phyloP scores from a whole-genome alignment of 2,888 invertebrate species.

The Archips xylosteana region DNA sequence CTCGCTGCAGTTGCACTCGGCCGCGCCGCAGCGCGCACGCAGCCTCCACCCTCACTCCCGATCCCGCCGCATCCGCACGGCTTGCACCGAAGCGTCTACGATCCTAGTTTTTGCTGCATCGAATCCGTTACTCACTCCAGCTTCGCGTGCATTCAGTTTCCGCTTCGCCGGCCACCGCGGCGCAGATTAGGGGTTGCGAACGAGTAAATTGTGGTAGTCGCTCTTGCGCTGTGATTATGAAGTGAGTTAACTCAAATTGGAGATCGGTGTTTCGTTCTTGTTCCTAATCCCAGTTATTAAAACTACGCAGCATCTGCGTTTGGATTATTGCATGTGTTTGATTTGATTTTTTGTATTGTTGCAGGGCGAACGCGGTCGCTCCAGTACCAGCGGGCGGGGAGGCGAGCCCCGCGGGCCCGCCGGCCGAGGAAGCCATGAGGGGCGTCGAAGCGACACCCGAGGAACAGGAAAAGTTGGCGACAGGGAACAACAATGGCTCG shows the following conservation, averaged over 20 bases:
- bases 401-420: slow-evolving; percentile 72
- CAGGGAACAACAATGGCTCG: slow-evolving; percentile 89
- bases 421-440: slow-evolving; percentile 77
- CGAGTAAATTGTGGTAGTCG: slow-evolving; percentile 33
- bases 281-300: neutral
- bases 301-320: neutral
- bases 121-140: slow-evolving; percentile 65
- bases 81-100: slow-evolving; percentile 52
- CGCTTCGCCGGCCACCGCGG: slow-evolving; percentile 47
- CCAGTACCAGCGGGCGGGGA: slow-evolving; percentile 71
- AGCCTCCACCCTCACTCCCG: slow-evolving; percentile 62
- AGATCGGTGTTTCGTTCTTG: slow-evolving; percentile 26
- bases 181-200: slow-evolving; percentile 43
- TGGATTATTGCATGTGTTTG: slow-evolving; percentile 42
- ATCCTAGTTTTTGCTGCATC: slow-evolving; percentile 48
- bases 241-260: slow-evolving; percentile 64
- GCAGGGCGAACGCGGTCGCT: slow-evolving; percentile 72
- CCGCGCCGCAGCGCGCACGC: slow-evolving; percentile 82
- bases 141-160: slow-evolving; percentile 69
- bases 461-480: slow-evolving; percentile 80
- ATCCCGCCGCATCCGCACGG: slow-evolving; percentile 56
- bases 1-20: slow-evolving; percentile 77
- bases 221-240: slow-evolving; percentile 60
- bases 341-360: slow-evolving; percentile 63
- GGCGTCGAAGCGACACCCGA: slow-evolving; percentile 81